phyloP scores from a whole-genome alignment of 2,888 invertebrate species.

The Metellina segmentata region DNA sequence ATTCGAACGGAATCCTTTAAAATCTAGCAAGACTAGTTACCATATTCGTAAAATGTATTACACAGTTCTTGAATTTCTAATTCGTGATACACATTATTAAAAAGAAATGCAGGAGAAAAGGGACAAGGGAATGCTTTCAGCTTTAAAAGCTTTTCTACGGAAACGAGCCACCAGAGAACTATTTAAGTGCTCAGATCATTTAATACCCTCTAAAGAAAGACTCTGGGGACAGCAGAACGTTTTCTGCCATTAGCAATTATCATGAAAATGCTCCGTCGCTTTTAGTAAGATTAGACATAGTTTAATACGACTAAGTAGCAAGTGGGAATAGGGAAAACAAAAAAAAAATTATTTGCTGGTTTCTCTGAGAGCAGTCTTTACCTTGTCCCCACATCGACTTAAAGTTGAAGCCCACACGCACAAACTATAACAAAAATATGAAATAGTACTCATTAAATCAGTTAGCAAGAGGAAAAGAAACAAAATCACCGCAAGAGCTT shows the following conservation, averaged over 20 bases:
- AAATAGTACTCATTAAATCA: too few relatives aligned
- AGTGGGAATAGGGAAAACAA: not conserved
- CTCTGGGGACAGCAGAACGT: not conserved
- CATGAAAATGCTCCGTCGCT: not conserved
- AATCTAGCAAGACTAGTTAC: not conserved
- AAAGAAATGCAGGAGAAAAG: not conserved
- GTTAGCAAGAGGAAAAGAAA: too few relatives aligned
- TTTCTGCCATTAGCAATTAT: not conserved
- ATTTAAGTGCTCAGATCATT: not conserved
- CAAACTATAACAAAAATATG: too few relatives aligned
- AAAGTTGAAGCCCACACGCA: too few relatives aligned
- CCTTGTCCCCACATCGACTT: too few relatives aligned
- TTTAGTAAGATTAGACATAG: not conserved
- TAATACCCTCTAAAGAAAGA: conserved; percentile 11
- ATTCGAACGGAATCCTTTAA: not conserved
- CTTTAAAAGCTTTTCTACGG: not conserved
- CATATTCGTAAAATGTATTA: not conserved
- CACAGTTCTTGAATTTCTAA: not conserved
- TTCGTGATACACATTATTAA: not conserved
- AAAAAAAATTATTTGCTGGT: not conserved
- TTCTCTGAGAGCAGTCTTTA: too few relatives aligned
- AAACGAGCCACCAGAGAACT: conserved; percentile 3
- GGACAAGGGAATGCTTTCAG: conserved; percentile 39
- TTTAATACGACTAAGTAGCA: not conserved
- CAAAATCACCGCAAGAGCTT: too few relatives aligned